Base-by-base conservation (phyloP, 2,888 invertebrate genomes). In the Aethes cnicana region DNA sequence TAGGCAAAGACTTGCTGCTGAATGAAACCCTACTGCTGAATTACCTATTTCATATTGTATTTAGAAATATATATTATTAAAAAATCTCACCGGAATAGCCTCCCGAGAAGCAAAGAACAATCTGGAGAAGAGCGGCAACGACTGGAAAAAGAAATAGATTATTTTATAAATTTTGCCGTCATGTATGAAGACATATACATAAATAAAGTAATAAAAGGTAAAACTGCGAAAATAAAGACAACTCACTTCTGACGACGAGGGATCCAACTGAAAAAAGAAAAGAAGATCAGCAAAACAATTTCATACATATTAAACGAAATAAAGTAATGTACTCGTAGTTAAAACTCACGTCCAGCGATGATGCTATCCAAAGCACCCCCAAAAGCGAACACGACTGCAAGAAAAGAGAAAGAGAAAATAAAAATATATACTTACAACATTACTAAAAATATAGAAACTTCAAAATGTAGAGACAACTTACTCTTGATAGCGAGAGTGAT, bases 171-270 rank as follows among this genome's bases (percentile, higher is more conserved):
- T 8, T 18, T 8, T 8, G 1, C 1, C 5, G 3, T 12, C 6
- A 14, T 2, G n/a, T n/a, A n/a, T n/a, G n/a, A n/a, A n/a, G n/a
- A n/a, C n/a, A n/a, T n/a, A n/a, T n/a, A n/a, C n/a, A n/a, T n/a
- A n/a, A n/a, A n/a, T n/a, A n/a, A n/a, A n/a, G 9, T 17, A 9
- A 32, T n/a, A 18, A 8, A 14, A 11, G 4, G 4, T 12, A 12
- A 8, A 16, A n/a, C 2, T 25, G 7, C 3, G 8, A 1, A 9
- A n/a, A 14, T n/a, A 2, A 21, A 20, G 3, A 3, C 14, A 11
- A 43, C 43, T 43, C 23, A 43, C 43, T 43, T 43, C 43, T 21
- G 32, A 33, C 43, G 23, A 43, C 32, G 3, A 43, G 43, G 2
- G 43, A 32, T 23, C 43, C 43, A 30, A 43, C 43, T 43, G 32